These are phyloP conservation scores for Phataginus tricuspis DNA, from an alignment of 2,797 vertebrate species.

Conservation along the genomic window DNA sequence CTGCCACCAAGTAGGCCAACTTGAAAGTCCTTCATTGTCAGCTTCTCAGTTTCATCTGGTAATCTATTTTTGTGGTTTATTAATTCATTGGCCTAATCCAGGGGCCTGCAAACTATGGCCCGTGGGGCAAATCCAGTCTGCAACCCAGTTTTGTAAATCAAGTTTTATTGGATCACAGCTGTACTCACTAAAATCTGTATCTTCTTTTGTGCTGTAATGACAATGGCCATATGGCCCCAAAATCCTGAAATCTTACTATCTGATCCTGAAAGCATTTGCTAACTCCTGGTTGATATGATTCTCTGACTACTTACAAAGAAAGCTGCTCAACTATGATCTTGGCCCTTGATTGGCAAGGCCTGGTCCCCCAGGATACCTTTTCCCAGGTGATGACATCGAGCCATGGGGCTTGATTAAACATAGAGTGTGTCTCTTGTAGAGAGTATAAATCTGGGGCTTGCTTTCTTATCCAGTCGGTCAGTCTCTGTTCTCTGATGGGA, in stretches of 20 bases:
- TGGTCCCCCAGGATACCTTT: not conserved
- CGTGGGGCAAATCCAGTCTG: not conserved
- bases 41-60: not conserved
- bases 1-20: conserved; percentile 23
- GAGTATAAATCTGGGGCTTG: conserved; percentile 26
- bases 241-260: not conserved
- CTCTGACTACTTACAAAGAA: not conserved
- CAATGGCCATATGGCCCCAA: not conserved
- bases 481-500: conserved; percentile 1
- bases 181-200: not conserved
- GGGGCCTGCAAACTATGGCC: not conserved
- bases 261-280: conserved; percentile 26
- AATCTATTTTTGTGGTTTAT: not conserved
- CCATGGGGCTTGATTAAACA: not conserved
- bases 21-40: not conserved
- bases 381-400: not conserved
- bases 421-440: not conserved
- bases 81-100: not conserved
- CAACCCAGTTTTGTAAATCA: not conserved
- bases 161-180: not conserved
- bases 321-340: not conserved
- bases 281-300: not conserved
- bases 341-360: not conserved
- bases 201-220: not conserved
- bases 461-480: conserved; percentile 34